Evolutionary conservation across 2,113 vertebrate genomes (phyloP).

Genomic region (Nannobrachium achirus): DNA sequence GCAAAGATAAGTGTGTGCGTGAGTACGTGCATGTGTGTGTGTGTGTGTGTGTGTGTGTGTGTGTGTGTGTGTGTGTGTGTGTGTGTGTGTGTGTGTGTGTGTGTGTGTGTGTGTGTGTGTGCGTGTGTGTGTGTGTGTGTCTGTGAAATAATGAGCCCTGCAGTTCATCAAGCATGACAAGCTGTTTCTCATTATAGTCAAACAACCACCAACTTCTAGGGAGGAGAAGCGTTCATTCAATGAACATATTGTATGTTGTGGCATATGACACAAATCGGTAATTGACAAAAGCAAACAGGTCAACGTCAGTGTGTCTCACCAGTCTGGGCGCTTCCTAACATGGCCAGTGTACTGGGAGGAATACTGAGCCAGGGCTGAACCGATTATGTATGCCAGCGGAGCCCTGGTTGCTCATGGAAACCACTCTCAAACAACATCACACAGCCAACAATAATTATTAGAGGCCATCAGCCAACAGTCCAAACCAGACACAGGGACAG

Average conservation of each 20-base stretch:
- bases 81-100: neutral
- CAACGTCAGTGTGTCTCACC: conserved; percentile 27
- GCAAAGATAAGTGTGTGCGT: conserved; percentile 15
- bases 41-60: too few species aligned
- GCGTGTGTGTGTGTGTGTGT: neutral
- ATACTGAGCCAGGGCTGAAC: conserved; percentile 2
- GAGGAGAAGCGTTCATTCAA: neutral
- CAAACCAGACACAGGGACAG: neutral
- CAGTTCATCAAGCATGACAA: neutral
- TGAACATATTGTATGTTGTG: neutral
- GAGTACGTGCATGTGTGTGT: neutral
- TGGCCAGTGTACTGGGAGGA: conserved; percentile 9
- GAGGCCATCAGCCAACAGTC: conserved; percentile 9
- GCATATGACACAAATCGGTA: conserved; percentile 25
- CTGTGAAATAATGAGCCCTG: neutral
- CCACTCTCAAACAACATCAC: conserved; percentile 29
- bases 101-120: too few species aligned
- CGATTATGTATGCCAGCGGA: neutral
- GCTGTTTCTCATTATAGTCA: neutral
- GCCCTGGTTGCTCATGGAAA: conserved; percentile 27
- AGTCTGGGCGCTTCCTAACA: conserved; percentile 33
- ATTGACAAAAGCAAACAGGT: conserved; percentile 34
- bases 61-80: neutral
- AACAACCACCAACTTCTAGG: too few species aligned
- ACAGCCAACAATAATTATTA: conserved; percentile 11